phyloP scores from a whole-genome alignment of 1,140 invertebrate genomes.

The Harpegnathos saltator region DNA sequence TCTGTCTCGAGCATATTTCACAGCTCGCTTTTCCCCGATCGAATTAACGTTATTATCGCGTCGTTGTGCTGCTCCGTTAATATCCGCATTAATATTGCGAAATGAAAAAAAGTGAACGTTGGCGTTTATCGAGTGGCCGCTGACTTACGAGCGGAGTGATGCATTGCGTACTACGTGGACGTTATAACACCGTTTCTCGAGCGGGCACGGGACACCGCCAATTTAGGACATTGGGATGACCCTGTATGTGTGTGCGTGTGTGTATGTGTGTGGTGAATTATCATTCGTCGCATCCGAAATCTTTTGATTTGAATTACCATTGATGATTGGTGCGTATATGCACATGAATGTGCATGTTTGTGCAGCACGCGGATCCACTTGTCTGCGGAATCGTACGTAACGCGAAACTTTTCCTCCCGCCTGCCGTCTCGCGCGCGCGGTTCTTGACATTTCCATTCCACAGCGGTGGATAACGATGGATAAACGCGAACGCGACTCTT shows the following conservation, averaged over 20 bases:
- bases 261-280: no score
- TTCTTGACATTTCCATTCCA: conserved; percentile 25
- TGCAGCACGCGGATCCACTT: no score
- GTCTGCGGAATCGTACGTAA: no score
- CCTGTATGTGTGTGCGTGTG: no score
- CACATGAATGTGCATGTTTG: no score
- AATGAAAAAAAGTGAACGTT: conserved; percentile 29
- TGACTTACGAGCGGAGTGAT: conserved; percentile 23
- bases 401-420: no score
- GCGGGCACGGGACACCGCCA: background rate
- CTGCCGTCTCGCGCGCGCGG: no score
- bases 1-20: background rate
- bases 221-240: no score
- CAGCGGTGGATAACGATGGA: background rate
- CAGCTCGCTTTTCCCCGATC: conserved; percentile 5
- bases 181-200: conserved; percentile 25
- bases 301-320: no score
- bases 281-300: no score
- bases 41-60: background rate
- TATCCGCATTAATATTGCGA: conserved; percentile 6
- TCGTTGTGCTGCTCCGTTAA: background rate
- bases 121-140: conserved; percentile 32
- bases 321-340: no score
- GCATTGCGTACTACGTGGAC: no score
- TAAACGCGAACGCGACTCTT: background rate